phyloP scores from a whole-genome alignment of 2,113 vertebrate genomes.

The Microtus montanus region DNA sequence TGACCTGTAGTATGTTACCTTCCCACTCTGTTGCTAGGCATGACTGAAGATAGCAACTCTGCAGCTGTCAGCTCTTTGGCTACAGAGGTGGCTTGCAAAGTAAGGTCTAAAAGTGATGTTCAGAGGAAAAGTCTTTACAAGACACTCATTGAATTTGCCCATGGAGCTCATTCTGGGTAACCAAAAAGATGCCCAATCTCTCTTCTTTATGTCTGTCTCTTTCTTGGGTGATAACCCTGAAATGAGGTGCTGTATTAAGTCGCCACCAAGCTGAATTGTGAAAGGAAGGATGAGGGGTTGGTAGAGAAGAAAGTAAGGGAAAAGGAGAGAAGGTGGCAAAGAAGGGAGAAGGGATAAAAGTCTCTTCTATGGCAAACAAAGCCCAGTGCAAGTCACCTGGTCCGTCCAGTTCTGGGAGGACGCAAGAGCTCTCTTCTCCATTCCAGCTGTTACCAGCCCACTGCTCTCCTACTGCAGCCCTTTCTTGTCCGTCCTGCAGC shows the following conservation, averaged over 20 bases:
- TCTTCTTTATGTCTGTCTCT: background rate
- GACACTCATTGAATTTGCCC: background rate
- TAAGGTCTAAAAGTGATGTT: background rate
- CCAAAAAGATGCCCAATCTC: background rate
- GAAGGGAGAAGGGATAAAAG: background rate
- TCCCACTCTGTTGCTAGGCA: background rate
- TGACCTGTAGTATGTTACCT: background rate
- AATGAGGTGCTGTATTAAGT: background rate
- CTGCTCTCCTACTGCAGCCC: too few relatives aligned
- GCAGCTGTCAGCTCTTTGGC: background rate
- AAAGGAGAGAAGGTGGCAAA: too few relatives aligned
- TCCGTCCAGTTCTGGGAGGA: background rate
- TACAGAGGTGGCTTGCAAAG: background rate
- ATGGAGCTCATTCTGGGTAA: background rate
- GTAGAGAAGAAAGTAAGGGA: too few relatives aligned
- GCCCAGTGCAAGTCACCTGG: background rate
- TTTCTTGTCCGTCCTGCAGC: background rate
- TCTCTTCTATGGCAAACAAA: background rate
- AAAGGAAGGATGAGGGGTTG: background rate
- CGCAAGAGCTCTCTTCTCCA: background rate
- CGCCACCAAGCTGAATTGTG: background rate
- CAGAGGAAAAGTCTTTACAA: background rate
- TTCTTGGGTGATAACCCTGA: background rate
- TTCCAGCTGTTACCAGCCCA: accelerated
- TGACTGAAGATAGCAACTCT: background rate